These are phyloP conservation scores for Antheraea assamensis DNA, from an alignment of 2,888 invertebrate species.

Conservation along the genomic window DNA sequence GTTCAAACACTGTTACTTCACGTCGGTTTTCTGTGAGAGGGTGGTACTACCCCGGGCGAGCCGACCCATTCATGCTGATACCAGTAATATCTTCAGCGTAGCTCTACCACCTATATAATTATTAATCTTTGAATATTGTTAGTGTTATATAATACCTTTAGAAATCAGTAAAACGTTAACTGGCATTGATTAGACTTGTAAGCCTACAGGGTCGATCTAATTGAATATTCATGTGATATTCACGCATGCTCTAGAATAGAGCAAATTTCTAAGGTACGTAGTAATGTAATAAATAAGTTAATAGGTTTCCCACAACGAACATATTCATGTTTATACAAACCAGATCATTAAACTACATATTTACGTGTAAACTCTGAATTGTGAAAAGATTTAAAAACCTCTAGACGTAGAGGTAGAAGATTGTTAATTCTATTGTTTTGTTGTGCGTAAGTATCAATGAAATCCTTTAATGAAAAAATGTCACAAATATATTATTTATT, in stretches of 20 bases:
- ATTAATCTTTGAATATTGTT: constrained; percentile 8
- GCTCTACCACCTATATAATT: too few species aligned
- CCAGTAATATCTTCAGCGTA: too few species aligned
- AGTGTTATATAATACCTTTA: constrained; percentile 16
- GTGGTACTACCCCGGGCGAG: too few species aligned
- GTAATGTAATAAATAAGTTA: not conserved
- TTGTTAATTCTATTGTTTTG: not conserved
- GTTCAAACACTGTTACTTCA: too few species aligned
- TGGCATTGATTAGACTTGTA: constrained; percentile 42
- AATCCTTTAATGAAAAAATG: not conserved
- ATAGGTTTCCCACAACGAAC: not conserved
- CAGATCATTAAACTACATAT: too few species aligned
- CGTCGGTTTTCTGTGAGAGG: too few species aligned
- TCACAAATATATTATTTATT: not conserved
- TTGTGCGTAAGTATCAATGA: not conserved
- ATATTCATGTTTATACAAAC: too few species aligned
- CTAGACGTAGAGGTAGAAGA: not conserved
- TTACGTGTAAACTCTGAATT: too few species aligned
- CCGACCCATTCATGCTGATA: too few species aligned
- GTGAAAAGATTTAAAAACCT: too few species aligned
- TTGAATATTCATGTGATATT: constrained; percentile 45
- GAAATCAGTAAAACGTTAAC: constrained; percentile 40
- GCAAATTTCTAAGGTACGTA: not conserved
- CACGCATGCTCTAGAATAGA: constrained; percentile 17
- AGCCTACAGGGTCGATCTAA: constrained; percentile 28